A percentile compares a stretch with the other conserved stretches of the same genome.
Evolutionary conservation across 2,888 invertebrate genomes (phyloP).

Genomic region (Cosmorhoe ocellata): DNA sequence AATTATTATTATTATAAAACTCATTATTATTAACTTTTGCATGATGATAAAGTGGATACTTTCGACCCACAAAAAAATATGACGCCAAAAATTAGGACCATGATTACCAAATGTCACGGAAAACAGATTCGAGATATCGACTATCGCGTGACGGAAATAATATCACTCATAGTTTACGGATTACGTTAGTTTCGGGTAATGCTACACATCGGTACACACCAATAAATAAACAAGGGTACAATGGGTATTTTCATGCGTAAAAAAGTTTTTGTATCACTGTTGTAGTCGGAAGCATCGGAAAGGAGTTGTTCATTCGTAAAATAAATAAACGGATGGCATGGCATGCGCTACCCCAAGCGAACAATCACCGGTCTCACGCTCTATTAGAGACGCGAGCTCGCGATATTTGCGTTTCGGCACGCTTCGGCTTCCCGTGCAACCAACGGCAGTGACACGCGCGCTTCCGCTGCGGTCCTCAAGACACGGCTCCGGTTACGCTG

Average conservation of each 20-base stretch:
- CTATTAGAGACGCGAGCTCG: conserved; percentile 58
- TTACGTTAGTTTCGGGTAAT: conserved; percentile 8
- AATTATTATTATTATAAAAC: conserved; percentile 5
- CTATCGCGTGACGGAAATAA: conserved; percentile 28
- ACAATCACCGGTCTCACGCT: conserved; percentile 65
- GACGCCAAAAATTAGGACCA: conserved; percentile 27
- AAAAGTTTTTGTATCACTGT: conserved; percentile 21
- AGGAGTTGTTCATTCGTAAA: conserved; percentile 49
- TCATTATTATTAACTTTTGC: background rate
- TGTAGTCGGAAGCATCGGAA: conserved; percentile 32
- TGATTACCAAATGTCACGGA: conserved; percentile 26
- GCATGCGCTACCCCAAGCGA: conserved; percentile 44
- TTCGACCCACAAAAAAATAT: conserved; percentile 19
- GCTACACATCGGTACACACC: no score
- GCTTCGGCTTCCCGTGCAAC: conserved; percentile 38
- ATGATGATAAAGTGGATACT: conserved; percentile 8
- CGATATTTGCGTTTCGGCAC: conserved; percentile 55
- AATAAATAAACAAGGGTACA: no score
- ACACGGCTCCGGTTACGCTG: conserved; percentile 42
- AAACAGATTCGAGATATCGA: conserved; percentile 20
- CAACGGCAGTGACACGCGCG: conserved; percentile 37
- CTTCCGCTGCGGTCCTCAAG: conserved; percentile 32
- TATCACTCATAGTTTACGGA: conserved; percentile 4
- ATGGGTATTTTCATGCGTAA: conserved; percentile 19
- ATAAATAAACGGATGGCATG: conserved; percentile 48